A percentile compares a stretch with the other conserved stretches of the same genome.
phyloP scores from a whole-genome alignment of 2,888 invertebrate genomes.

The Amblyteles armatorius region DNA sequence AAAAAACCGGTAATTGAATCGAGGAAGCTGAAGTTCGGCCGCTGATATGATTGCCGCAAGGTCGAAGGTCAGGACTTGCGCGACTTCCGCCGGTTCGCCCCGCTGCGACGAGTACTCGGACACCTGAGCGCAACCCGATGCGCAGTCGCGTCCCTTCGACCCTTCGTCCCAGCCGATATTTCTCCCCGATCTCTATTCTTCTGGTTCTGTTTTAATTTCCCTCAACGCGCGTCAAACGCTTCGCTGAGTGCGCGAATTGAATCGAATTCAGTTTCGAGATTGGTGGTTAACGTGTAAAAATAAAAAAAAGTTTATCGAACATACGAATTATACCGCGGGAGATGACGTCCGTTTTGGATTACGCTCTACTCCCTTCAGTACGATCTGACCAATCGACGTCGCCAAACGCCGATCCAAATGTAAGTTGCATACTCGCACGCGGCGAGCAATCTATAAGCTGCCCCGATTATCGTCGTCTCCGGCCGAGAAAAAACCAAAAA shows the following conservation, averaged over 20 bases:
- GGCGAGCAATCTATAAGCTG: neutral
- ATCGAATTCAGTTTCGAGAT: neutral
- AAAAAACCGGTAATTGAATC: slow-evolving; percentile 27
- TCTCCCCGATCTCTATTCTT: neutral
- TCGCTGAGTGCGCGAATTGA: neutral
- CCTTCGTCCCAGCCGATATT: neutral
- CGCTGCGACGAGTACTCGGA: slow-evolving; percentile 35
- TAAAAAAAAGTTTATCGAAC: slow-evolving; percentile 23
- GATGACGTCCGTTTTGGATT: slow-evolving; percentile 78
- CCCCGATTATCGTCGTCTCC: neutral
- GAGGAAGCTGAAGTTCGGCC: slow-evolving; percentile 22
- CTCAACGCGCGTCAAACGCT: neutral
- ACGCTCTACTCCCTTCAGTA: slow-evolving; percentile 72
- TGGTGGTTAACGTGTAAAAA: neutral
- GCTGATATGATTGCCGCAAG: slow-evolving; percentile 26
- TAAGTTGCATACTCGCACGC: slow-evolving; percentile 67
- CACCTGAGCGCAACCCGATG: slow-evolving; percentile 40
- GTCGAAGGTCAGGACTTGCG: slow-evolving; percentile 37
- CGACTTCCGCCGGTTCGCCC: slow-evolving; percentile 32
- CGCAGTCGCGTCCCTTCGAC: slow-evolving; percentile 35
- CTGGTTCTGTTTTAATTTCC: neutral
- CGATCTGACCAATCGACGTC: slow-evolving; percentile 75
- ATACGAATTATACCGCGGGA: slow-evolving; percentile 72
- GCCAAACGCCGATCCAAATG: slow-evolving; percentile 78
- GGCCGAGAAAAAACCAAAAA: neutral